Conservation (phyloP, 2,888 invertebrate genomes). For the Ommatoiulus sabulosus region DNA sequence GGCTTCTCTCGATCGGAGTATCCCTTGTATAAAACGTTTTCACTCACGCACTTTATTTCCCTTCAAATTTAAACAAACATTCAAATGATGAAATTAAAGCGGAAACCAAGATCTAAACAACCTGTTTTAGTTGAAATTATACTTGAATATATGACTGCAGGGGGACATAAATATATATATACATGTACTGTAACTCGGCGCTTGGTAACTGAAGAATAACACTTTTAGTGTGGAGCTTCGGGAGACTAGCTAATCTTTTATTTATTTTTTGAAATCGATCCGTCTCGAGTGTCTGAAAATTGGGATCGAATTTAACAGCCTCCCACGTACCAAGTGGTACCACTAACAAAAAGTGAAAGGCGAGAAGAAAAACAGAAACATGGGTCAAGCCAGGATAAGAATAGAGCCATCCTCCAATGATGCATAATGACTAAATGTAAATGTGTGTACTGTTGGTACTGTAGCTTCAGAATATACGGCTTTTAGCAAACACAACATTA, state of each 20-base stretch:
- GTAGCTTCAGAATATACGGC: background rate
- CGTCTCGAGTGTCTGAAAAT: constrained; percentile 12
- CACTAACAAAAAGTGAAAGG: background rate
- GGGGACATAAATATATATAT: too few species aligned
- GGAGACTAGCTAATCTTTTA: background rate
- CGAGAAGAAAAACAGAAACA: background rate
- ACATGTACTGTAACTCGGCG: background rate
- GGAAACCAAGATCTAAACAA: constrained; percentile 1
- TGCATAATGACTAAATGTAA: background rate
- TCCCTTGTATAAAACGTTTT: too few species aligned
- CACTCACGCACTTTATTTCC: background rate
- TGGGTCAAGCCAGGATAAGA: background rate
- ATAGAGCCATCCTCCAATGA: background rate
- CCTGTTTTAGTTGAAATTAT: background rate
- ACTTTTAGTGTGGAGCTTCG: background rate
- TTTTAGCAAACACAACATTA: background rate
- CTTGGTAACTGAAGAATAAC: constrained; percentile 13
- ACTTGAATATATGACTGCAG: background rate
- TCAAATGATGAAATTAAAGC: background rate
- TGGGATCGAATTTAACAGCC: background rate
- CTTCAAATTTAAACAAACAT: background rate
- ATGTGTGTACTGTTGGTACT: background rate
- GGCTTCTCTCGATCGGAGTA: too few species aligned
- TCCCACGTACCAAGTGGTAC: constrained; percentile 7
- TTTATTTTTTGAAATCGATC: constrained; percentile 6